These are phyloP conservation scores for Pseudobourletiella spinata DNA, from an alignment of 1,140 invertebrate species.

Conservation along the genomic window DNA sequence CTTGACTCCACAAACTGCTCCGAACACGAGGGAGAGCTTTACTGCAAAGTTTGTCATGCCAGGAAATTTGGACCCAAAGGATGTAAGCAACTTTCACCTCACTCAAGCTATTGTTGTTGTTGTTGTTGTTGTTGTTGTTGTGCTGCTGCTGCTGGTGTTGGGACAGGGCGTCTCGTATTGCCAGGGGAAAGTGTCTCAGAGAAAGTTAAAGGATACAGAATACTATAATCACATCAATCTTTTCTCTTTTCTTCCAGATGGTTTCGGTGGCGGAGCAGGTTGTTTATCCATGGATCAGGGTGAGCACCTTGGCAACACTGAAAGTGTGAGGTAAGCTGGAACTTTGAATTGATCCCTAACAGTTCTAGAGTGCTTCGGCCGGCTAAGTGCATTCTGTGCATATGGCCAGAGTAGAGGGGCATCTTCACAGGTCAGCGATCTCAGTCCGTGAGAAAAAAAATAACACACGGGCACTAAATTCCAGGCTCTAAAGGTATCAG, in stretches of 20 bases:
- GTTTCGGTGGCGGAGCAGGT: constrained; percentile 68
- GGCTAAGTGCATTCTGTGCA: neutral
- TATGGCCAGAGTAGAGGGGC: too few relatives aligned
- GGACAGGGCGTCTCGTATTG: too few relatives aligned
- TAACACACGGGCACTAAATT: too few relatives aligned
- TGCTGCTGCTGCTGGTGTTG: too few relatives aligned
- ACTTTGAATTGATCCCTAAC: neutral
- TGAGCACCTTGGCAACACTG: constrained; percentile 54
- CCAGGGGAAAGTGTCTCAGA: too few relatives aligned
- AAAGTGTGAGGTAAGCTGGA: constrained; percentile 18
- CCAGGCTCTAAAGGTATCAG: too few relatives aligned
- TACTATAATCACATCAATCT: too few relatives aligned
- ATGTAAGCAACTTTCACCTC: neutral
- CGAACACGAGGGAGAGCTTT: constrained; percentile 91
- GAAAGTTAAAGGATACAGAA: too few relatives aligned
- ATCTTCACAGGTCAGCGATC: too few relatives aligned
- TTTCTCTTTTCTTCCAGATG: constrained; percentile 43
- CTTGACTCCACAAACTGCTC: constrained; percentile 95
- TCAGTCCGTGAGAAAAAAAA: too few relatives aligned
- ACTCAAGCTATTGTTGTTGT: neutral
- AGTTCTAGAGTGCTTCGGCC: too few relatives aligned
- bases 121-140: too few relatives aligned
- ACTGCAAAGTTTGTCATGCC: constrained; percentile 95
- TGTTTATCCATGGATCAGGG: constrained; percentile 93
- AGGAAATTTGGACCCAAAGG: constrained; percentile 97